phyloP scores from a whole-genome alignment of 2,888 invertebrate species.

The Ennomos quercinarius region DNA sequence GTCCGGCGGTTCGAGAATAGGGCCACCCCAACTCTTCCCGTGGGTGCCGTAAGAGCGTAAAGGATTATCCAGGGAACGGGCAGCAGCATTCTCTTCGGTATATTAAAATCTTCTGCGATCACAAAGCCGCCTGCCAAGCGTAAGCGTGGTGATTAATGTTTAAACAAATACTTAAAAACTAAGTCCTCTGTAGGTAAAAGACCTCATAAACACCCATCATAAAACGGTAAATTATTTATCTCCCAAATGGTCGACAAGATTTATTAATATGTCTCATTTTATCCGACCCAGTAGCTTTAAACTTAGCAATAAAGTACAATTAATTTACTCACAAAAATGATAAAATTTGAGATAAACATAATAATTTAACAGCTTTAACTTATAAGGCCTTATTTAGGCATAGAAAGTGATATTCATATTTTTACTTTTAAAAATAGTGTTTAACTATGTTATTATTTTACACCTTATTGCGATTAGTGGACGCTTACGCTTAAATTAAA shows the following conservation, averaged over 20 bases:
- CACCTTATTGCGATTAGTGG: too few species aligned
- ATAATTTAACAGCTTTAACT: constrained; percentile 18
- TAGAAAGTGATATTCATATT: background rate
- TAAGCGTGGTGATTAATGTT: too few species aligned
- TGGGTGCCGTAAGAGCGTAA: too few species aligned
- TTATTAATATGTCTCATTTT: constrained; percentile 40
- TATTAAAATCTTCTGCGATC: too few species aligned
- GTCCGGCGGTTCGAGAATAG: too few species aligned
- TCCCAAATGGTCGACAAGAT: constrained; percentile 33
- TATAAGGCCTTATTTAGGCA: constrained; percentile 5
- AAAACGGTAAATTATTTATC: constrained; percentile 18
- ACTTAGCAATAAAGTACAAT: constrained; percentile 44
- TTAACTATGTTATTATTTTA: background rate
- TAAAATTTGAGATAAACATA: constrained; percentile 41
- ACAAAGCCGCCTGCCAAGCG: too few species aligned
- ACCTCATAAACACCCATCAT: constrained; percentile 5
- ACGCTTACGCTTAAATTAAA: too few species aligned
- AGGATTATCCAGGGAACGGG: too few species aligned
- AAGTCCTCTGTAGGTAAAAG: background rate
- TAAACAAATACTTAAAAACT: too few species aligned
- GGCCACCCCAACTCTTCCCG: too few species aligned
- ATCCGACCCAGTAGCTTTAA: constrained; percentile 42
- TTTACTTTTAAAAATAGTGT: background rate
- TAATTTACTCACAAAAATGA: constrained; percentile 47
- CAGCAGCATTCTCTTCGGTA: too few species aligned